These are phyloP conservation scores for Melierax canorus DNA, from an alignment of 2,113 vertebrate species.

Conservation along the genomic window DNA sequence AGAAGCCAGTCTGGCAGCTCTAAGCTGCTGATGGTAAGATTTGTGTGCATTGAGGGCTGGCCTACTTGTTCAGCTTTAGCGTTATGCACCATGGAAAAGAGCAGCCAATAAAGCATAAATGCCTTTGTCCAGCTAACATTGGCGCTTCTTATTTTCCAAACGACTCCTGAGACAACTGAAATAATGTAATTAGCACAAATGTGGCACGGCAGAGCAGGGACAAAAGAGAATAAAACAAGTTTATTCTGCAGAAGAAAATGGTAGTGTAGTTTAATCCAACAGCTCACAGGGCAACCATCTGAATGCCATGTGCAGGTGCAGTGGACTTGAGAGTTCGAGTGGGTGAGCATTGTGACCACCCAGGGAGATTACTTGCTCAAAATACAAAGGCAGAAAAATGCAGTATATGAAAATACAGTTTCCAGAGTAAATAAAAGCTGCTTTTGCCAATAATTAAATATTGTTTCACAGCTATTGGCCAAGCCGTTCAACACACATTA, in stretches of 20 bases:
- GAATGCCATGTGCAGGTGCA: not conserved
- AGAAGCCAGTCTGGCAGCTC: not conserved
- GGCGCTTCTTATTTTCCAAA: constrained; percentile 16
- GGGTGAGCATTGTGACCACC: not conserved
- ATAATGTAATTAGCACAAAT: constrained; percentile 54
- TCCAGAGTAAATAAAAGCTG: not conserved
- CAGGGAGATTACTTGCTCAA: not conserved
- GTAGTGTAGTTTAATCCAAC: constrained; percentile 30
- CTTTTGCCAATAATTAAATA: constrained; percentile 19
- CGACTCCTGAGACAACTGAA: constrained; percentile 37
- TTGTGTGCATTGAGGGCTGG: not conserved
- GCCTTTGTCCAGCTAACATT: not conserved
- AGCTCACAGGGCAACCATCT: not conserved
- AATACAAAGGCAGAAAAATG: not conserved
- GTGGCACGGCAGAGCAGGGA: constrained; percentile 9
- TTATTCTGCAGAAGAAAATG: constrained; percentile 51
- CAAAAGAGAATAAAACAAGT: constrained; percentile 26
- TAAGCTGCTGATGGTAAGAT: not conserved
- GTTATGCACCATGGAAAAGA: not conserved
- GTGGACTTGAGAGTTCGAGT: not conserved
- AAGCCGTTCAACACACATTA: not conserved
- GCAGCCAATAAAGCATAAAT: constrained; percentile 43
- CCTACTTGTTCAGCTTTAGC: constrained; percentile 37
- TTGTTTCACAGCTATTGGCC: not conserved
- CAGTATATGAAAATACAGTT: not conserved